Evolutionary conservation across 2,888 invertebrate genomes (phyloP), one percentile per base, ranked within the genome.

Genomic region (Stenchaetothrips biformis): DNA sequence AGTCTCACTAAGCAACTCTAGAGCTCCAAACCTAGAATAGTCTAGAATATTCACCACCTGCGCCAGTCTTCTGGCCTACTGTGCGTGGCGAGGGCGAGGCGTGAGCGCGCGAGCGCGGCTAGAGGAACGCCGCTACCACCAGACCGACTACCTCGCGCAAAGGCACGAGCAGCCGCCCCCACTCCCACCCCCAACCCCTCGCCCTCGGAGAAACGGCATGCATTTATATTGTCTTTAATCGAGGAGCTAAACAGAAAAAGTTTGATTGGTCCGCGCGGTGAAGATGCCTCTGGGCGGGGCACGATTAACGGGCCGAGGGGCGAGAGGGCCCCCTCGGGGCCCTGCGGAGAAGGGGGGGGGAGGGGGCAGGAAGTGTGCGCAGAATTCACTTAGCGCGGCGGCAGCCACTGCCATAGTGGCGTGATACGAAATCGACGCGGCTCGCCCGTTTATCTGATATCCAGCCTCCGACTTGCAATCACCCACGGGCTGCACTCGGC

Each of bases 181-280:
- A 1, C 37, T 37, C 37, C 67, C 21, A 2, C 2, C 8, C 21
- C 7, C 67, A 21, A 7, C n/a, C 6, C 67, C 59, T 21, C 67
- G 8, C 7, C 67, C 21, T 53, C 67, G 67, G 25, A 74, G 67
- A 21, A 74, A 74, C 67, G 67, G 67, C 67, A 74, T 74, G 67
- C 67, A 74, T 74, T 74, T 74, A 74, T 74, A 74, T 74, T 74
- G 67, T 74, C 67, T 74, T 74, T 74, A 74, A 74, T 74, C 67
- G 67, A 74, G 67, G 67, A 25, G 67, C 67, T 74, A 74, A 74
- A 74, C 67, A 74, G 67, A 74, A 74, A 74, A 74, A 74, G 67
- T 74, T 74, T 74, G 67, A 74, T 74, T 74, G 67, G 67, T 74
- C 67, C 25, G 21, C 21, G 67, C 11, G 67, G 18, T 4, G 25